Conservation (phyloP, 2,888 invertebrate genomes). For the Mythimna lalbum region DNA sequence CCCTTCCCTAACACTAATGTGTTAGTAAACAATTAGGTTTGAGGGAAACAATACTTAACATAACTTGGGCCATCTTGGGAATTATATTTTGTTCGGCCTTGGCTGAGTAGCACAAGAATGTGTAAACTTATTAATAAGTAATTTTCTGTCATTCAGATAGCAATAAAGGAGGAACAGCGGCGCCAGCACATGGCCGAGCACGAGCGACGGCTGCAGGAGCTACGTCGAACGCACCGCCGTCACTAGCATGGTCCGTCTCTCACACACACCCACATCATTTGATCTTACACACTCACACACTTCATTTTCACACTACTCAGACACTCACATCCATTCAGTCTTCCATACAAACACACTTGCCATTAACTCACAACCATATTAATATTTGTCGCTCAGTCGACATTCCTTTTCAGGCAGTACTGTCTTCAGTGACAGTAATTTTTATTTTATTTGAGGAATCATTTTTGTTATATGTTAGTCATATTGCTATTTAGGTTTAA, state of each 20-base stretch:
- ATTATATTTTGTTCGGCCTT: conserved; percentile 40
- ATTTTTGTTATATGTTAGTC: conserved; percentile 76
- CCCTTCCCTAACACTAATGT: neutral
- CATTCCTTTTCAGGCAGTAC: conserved; percentile 82
- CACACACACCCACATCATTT: conserved; percentile 67
- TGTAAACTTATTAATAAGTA: conserved; percentile 13
- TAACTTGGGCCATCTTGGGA: neutral
- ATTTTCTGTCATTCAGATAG: conserved; percentile 92
- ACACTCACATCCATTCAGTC: conserved; percentile 50
- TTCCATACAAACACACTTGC: conserved; percentile 43
- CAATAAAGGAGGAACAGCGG: conserved; percentile 96
- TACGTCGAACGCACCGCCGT: conserved; percentile 90
- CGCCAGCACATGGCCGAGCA: conserved; percentile 97
- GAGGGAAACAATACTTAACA: neutral
- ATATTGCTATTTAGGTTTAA: conserved; percentile 75
- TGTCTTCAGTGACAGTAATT: conserved; percentile 67
- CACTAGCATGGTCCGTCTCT: conserved; percentile 90
- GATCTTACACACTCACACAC: conserved; percentile 52
- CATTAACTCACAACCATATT: conserved; percentile 63
- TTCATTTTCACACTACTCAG: conserved; percentile 41
- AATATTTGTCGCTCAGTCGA: conserved; percentile 77
- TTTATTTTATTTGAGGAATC: conserved; percentile 73
- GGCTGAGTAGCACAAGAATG: conserved; percentile 21
- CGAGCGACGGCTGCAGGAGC: conserved; percentile 94
- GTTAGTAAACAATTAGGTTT: neutral